phyloP scores from a whole-genome alignment of 2,888 invertebrate genomes.

The Drosophila koepferae region DNA sequence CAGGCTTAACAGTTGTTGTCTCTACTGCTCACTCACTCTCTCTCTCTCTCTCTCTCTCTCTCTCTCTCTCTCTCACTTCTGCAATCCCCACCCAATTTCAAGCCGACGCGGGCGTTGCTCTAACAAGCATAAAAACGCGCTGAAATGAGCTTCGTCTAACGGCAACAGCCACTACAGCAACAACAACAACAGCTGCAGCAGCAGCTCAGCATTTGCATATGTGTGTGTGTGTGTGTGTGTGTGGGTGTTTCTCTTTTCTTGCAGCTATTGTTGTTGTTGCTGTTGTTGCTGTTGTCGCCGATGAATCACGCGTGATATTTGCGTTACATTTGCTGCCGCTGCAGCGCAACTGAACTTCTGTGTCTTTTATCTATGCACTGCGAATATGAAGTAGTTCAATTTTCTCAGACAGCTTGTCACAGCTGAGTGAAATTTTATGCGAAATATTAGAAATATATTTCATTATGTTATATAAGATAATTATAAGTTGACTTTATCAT shows the following conservation, averaged over 20 bases:
- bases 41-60: background rate
- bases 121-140: slow-evolving; percentile 64
- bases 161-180: slow-evolving; percentile 29
- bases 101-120: slow-evolving; percentile 59
- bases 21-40: background rate
- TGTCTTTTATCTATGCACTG: slow-evolving; percentile 35
- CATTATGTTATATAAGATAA: no score
- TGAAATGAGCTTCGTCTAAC: slow-evolving; percentile 58
- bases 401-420: background rate
- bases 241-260: slow-evolving; percentile 54
- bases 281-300: slow-evolving; percentile 46
- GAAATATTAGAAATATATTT: no score
- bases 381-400: no score
- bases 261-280: slow-evolving; percentile 25
- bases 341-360: slow-evolving; percentile 55
- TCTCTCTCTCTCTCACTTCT: background rate
- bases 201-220: slow-evolving; percentile 60
- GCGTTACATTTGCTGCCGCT: slow-evolving; percentile 52
- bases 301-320: slow-evolving; percentile 76
- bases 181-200: slow-evolving; percentile 1
- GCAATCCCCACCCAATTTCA: slow-evolving; percentile 23
- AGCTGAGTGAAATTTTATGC: background rate
- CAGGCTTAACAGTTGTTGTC: slow-evolving; percentile 28
- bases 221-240: slow-evolving; percentile 40
- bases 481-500: no score